Base-by-base conservation (phyloP, 1,140 invertebrate species). In the Lycorma delicatula region DNA sequence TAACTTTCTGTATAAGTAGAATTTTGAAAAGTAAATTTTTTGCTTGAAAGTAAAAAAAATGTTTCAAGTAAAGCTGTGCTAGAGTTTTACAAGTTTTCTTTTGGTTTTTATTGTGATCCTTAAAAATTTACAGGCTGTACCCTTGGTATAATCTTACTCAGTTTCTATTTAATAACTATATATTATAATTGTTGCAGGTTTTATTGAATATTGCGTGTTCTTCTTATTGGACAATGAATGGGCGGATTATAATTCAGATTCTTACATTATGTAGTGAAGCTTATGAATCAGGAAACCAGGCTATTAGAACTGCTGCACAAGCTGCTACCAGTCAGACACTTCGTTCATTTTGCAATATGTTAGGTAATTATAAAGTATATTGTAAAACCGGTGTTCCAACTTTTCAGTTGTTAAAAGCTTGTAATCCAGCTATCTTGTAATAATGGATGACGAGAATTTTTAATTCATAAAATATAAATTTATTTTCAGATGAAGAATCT, bases 311-410 rank as follows among this genome's bases (percentile, higher is more conserved):
- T 0, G 88, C 89, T 1, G 86, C 88, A 0, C 77, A 89, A 64
- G 88, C 87, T 1, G 88, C 89, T 0, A 87, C 87, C 2, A 88
- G 86, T 56, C 89, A 91, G 70, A 88, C 86, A 3, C 68, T 91
- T 50, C 75, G 86, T 31, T 86, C 87, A 1, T 91, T 91, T 67
- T 89, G 87, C 67, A 79, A 85, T 26, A 87, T 89, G 67, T 72
- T 91, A 34, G 84, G 85, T 85, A 71, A 72, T n/a, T n/a, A n/a
- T n/a, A n/a, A n/a, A n/a, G n/a, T n/a, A n/a, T n/a, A n/a, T n/a
- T n/a, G n/a, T n/a, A n/a, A n/a, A n/a, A n/a, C n/a, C n/a, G n/a
- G n/a, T n/a, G n/a, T n/a, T n/a, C n/a, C n/a, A n/a, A n/a, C n/a
- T n/a, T n/a, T n/a, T n/a, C n/a, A n/a, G n/a, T n/a, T n/a, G n/a